phyloP scores from a whole-genome alignment of 2,888 invertebrate species.

The Caenorhabditis japonica region DNA sequence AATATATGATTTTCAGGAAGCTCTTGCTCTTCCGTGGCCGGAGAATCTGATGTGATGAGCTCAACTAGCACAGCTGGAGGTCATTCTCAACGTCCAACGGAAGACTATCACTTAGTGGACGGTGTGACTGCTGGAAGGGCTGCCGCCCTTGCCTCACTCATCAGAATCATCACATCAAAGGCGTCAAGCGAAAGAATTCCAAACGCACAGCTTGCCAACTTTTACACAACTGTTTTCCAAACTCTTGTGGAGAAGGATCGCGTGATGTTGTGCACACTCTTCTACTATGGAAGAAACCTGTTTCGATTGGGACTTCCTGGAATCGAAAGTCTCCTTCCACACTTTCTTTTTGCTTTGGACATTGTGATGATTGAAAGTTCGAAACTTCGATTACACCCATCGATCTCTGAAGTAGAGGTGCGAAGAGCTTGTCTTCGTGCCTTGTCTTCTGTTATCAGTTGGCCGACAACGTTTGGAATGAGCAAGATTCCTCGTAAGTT shows the following conservation, averaged over 20 bases:
- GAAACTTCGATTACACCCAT: conserved; percentile 75
- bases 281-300: conserved; percentile 82
- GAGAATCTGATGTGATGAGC: conserved; percentile 50
- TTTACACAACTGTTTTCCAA: conserved; percentile 91
- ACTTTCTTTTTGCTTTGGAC: conserved; percentile 90
- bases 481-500: conserved; percentile 62
- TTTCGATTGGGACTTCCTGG: conserved; percentile 88
- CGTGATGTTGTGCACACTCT: conserved; percentile 72
- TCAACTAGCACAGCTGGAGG: conserved; percentile 36
- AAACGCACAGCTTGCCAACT: conserved; percentile 90
- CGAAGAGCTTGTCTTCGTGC: conserved; percentile 92
- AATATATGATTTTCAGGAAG: conserved; percentile 37
- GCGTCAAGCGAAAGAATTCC: conserved; percentile 93
- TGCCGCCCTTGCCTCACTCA: conserved; percentile 82
- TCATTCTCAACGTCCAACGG: conserved; percentile 30
- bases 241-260: conserved; percentile 79
- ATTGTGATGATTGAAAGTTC: conserved; percentile 86
- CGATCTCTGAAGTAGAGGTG: conserved; percentile 80
- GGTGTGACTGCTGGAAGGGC: conserved; percentile 64
- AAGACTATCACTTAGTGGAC: conserved; percentile 37
- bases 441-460: conserved; percentile 89
- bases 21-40: conserved; percentile 55
- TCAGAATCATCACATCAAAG: conserved; percentile 94
- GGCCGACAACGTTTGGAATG: conserved; percentile 90
- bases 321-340: conserved; percentile 90